Evolutionary conservation across 2,888 invertebrate species (phyloP).

Genomic region (Diaphora mendica): DNA sequence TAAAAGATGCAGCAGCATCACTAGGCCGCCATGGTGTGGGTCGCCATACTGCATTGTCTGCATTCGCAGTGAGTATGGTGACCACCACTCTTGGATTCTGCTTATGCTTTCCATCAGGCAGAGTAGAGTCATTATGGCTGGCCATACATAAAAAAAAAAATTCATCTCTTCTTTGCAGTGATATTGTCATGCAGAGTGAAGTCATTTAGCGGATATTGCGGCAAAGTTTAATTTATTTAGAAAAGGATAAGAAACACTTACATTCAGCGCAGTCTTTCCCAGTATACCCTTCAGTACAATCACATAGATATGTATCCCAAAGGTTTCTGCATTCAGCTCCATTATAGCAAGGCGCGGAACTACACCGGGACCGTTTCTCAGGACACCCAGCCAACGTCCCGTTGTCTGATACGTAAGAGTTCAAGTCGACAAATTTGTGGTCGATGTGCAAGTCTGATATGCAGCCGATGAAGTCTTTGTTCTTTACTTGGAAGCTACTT

Average conservation of each 20-base stretch:
- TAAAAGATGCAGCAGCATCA: no score
- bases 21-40: no score
- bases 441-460: slow-evolving; percentile 96
- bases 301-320: slow-evolving; percentile 95
- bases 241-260: slow-evolving; percentile 62
- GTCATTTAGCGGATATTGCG: no score
- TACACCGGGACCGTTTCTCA: slow-evolving; percentile 93
- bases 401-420: slow-evolving; percentile 95
- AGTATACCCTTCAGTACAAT: slow-evolving; percentile 94
- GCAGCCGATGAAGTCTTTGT: slow-evolving; percentile 95
- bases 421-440: slow-evolving; percentile 94
- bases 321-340: slow-evolving; percentile 95
- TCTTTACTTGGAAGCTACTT: slow-evolving; percentile 91
- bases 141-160: no score
- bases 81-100: no score
- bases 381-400: slow-evolving; percentile 96
- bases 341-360: slow-evolving; percentile 94
- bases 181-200: no score
- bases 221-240: no score
- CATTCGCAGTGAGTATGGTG: no score
- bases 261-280: slow-evolving; percentile 96
- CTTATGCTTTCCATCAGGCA: no score
- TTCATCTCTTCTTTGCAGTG: no score
- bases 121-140: no score
- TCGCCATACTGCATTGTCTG: no score